Evolutionary conservation across 2,113 vertebrate genomes (phyloP), one percentile per base, ranked within the genome.

Genomic region (Alces alces): DNA sequence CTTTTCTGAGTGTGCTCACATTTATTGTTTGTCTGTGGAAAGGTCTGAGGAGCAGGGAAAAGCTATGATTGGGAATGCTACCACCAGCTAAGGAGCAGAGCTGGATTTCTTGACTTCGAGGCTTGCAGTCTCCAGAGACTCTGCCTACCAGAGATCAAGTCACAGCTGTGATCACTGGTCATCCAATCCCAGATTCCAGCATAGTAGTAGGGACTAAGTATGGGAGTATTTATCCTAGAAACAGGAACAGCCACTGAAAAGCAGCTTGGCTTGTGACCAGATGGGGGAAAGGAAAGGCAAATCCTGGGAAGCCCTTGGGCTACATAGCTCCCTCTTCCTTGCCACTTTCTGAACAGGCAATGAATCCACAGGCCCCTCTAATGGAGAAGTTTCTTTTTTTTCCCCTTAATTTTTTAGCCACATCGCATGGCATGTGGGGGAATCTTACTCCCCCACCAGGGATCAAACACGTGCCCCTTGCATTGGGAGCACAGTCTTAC

Each of bases 331-430:
- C 88, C 61, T 70, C 91, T 79, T 89, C 93, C 91, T 0, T 86
- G 66, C 60, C 0, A 2, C 88, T 87, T 95, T 79, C 78, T 61
- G 97, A 94, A 28, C 61, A 98, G 0, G 78, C 98, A 98, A 98
- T 98, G 98, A 98, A 98, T 98, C 97, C 97, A 97, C 98, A 98
- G 98, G 97, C 92, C 96, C 47, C 94, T 98, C 43, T 88, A 94
- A 97, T 39, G 83, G 79, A 95, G 7, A 47, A 27, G 39, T 43
- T 39, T 76, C 70, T 76, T 39, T 43, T 13, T 76, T 76, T 25
- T 1, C 1, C 39, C 39, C 23, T 76, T 43, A 76, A 43, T 43
- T 43, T 43, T 76, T 76, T 76, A 43, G 39, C 39, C 70, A 43
- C 12, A 27, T 76, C 1, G 6, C 36, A 73, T 43, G 39, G 11